Evolutionary conservation across 1,140 invertebrate genomes (phyloP), one percentile per base, ranked within the genome.

Genomic region (Stegodyphus dumicola): DNA sequence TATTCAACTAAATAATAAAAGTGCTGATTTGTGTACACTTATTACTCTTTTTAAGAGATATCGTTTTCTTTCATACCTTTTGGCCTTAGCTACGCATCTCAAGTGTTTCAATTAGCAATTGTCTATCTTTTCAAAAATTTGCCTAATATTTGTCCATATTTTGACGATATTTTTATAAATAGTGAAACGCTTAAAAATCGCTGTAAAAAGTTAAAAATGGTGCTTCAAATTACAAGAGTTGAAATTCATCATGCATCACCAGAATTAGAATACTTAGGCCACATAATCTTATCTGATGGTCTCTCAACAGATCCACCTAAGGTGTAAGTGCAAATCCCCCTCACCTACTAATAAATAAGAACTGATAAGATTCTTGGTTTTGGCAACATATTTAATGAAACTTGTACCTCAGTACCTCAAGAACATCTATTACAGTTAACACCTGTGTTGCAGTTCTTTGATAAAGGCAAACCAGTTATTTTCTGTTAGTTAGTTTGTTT

Each of bases 61-160:
- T 76, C 15, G 67, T 69, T 89, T 90, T 87, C 91, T 80, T 85
- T 90, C 54, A 71, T 92, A 7, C 89, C 89, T 7, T 93, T 92
- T 89, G 92, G 91, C 6, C 89, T 93, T 7, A 90, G 90, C 83
- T 89, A 89, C 17, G 91, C 92, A 0, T 91, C 92, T 48, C 71
- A 80, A 80, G 33, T 69, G 1, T 80, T n/a, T 18, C 65, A 80
- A 33, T 5, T 17, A 6, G 18, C 1, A 48, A 80, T 73, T 9
- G 18, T 78, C 18, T n/a, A 76, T 9, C 9, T 70, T 51, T 80
- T 80, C 33, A 67, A 48, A 4, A 1, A 60, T 69, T 51, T 77
- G 6, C 49, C 49, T 15, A 48, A 56, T 11, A 71, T 69, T 51
- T 6, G 51, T 17, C 17, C 52, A 17, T 48, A 66, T 60, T 53